Evolutionary conservation across 2,888 invertebrate species (phyloP).

Genomic region (Rhagium mordax): DNA sequence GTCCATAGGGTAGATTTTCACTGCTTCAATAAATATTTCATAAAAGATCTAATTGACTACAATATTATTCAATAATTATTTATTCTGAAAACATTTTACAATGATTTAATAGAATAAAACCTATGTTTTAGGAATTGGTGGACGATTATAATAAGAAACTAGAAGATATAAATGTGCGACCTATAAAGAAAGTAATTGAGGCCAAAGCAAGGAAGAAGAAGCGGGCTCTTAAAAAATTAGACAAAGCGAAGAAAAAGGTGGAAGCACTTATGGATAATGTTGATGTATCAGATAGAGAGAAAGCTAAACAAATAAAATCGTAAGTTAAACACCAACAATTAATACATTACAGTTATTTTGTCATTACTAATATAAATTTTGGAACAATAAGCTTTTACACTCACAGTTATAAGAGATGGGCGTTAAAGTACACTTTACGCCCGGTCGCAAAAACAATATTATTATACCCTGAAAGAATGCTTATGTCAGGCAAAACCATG

Average conservation of each 20-base stretch:
- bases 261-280: conserved; percentile 93
- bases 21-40: no score
- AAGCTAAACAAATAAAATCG: conserved; percentile 92
- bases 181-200: conserved; percentile 98
- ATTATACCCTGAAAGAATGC: no score
- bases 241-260: conserved; percentile 95
- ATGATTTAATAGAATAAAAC: no score
- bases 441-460: no score
- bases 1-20: no score
- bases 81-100: background rate
- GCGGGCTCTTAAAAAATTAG: conserved; percentile 87
- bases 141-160: conserved; percentile 88
- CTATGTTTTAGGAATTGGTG: conserved; percentile 78
- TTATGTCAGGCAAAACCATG: no score
- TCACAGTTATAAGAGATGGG: no score
- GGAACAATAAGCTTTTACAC: no score
- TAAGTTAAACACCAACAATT: conserved; percentile 70
- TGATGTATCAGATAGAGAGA: conserved; percentile 94
- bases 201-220: conserved; percentile 98
- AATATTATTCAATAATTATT: no score
- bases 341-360: background rate
- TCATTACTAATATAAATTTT: no score
- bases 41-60: no score
- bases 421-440: no score
- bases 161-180: conserved; percentile 91